Evolutionary conservation across 2,113 vertebrate species (phyloP).

Genomic region (Rhineura floridana): DNA sequence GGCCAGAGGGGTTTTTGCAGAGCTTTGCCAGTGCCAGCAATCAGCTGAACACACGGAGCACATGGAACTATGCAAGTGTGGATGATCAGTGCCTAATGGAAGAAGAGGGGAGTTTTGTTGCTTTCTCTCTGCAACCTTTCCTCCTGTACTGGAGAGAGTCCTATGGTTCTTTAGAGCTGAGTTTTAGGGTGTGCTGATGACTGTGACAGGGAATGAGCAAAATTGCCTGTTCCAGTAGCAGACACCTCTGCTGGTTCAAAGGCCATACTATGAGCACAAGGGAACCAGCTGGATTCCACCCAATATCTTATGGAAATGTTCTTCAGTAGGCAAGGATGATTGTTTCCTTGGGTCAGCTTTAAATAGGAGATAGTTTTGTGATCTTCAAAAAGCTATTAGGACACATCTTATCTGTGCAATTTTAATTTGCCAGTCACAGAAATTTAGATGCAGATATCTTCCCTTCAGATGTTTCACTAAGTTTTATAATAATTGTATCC

Average conservation of each 20-base stretch:
- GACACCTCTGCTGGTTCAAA: neutral
- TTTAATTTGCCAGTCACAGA: conserved; percentile 48
- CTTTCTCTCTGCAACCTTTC: too few species aligned
- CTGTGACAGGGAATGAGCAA: neutral
- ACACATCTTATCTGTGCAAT: conserved; percentile 32
- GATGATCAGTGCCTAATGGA: too few species aligned
- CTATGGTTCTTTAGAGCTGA: too few species aligned
- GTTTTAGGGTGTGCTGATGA: too few species aligned
- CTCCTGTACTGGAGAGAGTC: too few species aligned
- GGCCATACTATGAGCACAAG: neutral
- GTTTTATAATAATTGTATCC: conserved; percentile 44
- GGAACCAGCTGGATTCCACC: neutral
- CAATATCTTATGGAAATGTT: neutral
- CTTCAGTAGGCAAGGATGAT: neutral
- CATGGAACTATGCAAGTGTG: too few species aligned
- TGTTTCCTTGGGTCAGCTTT: neutral
- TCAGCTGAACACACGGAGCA: too few species aligned
- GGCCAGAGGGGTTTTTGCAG: too few species aligned
- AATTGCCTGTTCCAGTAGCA: neutral
- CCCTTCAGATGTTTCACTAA: conserved; percentile 37
- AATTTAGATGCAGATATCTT: conserved; percentile 26
- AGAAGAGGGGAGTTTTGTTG: too few species aligned
- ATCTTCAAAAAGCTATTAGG: conserved; percentile 7
- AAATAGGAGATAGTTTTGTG: neutral
- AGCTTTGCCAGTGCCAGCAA: too few species aligned